phyloP scores from a whole-genome alignment of 2,113 vertebrate species.

The Hipposideros armiger region DNA sequence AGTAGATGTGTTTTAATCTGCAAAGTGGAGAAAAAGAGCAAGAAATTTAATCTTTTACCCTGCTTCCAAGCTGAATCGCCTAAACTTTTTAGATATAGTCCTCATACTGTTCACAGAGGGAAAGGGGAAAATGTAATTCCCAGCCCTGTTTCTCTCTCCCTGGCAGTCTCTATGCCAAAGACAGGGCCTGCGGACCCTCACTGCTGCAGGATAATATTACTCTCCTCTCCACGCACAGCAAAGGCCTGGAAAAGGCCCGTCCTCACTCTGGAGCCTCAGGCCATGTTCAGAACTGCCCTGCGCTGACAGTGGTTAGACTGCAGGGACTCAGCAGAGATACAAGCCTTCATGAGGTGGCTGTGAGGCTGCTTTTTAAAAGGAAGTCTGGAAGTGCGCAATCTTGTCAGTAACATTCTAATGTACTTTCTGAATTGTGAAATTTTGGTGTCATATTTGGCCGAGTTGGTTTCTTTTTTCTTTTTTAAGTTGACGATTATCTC shows the following conservation, averaged over 20 bases:
- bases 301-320: background rate
- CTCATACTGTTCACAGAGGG: constrained; percentile 15
- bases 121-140: constrained; percentile 36
- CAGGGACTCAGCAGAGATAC: background rate
- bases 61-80: constrained; percentile 33
- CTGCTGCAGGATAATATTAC: constrained; percentile 9
- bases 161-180: background rate
- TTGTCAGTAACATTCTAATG: constrained; percentile 19
- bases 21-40: constrained; percentile 39
- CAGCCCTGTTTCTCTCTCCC: background rate
- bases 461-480: background rate
- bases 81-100: constrained; percentile 10
- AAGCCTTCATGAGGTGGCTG: background rate
- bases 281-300: background rate
- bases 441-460: background rate
- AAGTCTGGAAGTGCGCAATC: background rate
- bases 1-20: constrained; percentile 66
- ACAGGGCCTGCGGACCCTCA: background rate
- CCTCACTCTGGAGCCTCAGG: background rate
- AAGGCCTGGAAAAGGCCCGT: background rate
- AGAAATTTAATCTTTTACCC: constrained; percentile 52
- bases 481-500: background rate
- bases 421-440: constrained; percentile 48
- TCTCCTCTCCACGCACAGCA: background rate
- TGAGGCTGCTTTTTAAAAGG: background rate